A percentile compares a stretch with the other conserved stretches of the same genome.
phyloP scores from a whole-genome alignment of 1,140 invertebrate species.

The Battus philenor region DNA sequence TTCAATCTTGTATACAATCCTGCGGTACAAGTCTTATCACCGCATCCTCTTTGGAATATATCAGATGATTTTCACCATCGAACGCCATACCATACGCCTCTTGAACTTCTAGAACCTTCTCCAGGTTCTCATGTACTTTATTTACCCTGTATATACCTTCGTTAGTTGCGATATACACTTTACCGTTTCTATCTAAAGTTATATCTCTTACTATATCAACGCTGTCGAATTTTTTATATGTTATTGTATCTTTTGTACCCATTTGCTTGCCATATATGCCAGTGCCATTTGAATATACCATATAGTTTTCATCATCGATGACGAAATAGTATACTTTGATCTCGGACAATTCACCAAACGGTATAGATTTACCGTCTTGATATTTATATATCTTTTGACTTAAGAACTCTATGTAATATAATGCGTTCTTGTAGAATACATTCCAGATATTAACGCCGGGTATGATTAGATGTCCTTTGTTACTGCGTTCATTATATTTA shows the following conservation, averaged over 20 bases:
- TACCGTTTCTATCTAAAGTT: slow-evolving; percentile 36
- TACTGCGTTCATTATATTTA: slow-evolving; percentile 38
- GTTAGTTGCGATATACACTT: slow-evolving; percentile 35
- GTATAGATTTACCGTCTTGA: slow-evolving; percentile 30
- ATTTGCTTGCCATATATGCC: slow-evolving; percentile 49
- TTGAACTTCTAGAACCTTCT: slow-evolving; percentile 35
- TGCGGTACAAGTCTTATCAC: slow-evolving; percentile 36
- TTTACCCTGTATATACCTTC: slow-evolving; percentile 46
- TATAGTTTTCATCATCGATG: slow-evolving; percentile 42
- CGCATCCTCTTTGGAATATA: slow-evolving; percentile 46
- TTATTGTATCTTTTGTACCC: slow-evolving; percentile 35
- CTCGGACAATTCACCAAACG: slow-evolving; percentile 48
- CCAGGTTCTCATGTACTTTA: slow-evolving; percentile 25
- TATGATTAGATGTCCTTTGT: slow-evolving; percentile 36
- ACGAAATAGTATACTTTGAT: slow-evolving; percentile 51
- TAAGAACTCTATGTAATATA: slow-evolving; percentile 49
- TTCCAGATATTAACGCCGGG: slow-evolving; percentile 40
- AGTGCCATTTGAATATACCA: slow-evolving; percentile 47
- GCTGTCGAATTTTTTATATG: slow-evolving; percentile 26
- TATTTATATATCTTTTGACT: slow-evolving; percentile 46
- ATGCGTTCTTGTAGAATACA: slow-evolving; percentile 42
- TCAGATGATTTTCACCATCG: slow-evolving; percentile 48
- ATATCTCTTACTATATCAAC: slow-evolving; percentile 35
- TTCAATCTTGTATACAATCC: no score
- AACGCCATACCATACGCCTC: slow-evolving; percentile 56